These are phyloP conservation scores for Mimumesa dahlbomi DNA, from an alignment of 2,888 invertebrate genomes.

Conservation along the genomic window DNA sequence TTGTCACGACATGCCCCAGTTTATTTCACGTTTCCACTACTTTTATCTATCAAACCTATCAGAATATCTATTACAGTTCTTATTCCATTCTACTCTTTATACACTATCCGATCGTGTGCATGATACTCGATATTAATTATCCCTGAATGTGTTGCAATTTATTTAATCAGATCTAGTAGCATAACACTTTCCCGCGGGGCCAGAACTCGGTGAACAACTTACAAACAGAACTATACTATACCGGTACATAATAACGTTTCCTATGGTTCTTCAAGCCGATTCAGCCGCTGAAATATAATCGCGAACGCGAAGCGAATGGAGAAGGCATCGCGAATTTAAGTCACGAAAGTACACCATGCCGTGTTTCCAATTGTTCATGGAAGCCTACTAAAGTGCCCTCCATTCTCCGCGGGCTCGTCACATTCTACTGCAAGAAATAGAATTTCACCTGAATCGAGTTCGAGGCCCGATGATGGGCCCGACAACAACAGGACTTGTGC, in stretches of 20 bases:
- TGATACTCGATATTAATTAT: background rate
- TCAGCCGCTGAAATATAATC: too few relatives aligned
- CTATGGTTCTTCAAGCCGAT: too few relatives aligned
- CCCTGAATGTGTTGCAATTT: background rate
- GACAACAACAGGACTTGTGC: slow-evolving; percentile 35
- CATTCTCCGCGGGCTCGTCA: background rate
- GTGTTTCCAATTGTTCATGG: slow-evolving; percentile 2
- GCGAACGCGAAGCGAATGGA: background rate
- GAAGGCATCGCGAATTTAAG: background rate
- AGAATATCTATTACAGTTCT: background rate
- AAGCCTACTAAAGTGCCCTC: slow-evolving; percentile 2
- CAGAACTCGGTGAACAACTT: background rate
- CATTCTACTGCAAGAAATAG: slow-evolving; percentile 27
- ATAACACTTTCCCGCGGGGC: too few relatives aligned
- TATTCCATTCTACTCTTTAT: background rate
- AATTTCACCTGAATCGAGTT: slow-evolving; percentile 44
- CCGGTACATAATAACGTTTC: too few relatives aligned
- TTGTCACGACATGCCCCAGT: background rate
- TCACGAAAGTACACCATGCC: background rate
- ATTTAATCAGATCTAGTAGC: background rate
- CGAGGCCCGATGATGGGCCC: slow-evolving; percentile 24
- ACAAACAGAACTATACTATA: background rate
- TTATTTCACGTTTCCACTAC: background rate
- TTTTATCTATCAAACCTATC: background rate
- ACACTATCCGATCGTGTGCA: background rate